Conservation (phyloP, 2,797 vertebrate species). For the Smutsia temminckii region DNA sequence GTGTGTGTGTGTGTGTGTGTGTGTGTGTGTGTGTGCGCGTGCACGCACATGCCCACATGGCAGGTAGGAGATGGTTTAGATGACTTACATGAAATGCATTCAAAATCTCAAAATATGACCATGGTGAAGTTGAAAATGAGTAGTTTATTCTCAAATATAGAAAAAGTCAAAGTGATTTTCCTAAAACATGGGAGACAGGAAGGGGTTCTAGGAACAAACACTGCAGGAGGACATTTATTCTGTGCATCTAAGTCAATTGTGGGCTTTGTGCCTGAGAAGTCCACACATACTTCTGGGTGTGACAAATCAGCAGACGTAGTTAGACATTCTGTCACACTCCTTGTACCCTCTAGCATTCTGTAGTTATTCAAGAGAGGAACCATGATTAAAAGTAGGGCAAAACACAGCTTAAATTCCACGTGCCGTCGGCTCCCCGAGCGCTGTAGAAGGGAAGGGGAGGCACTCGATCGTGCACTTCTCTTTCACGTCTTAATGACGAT, state of each 20-base stretch:
- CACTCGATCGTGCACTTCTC: not conserved
- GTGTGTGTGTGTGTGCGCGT: no score
- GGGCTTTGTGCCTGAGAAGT: rapidly evolving
- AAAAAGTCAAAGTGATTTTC: not conserved
- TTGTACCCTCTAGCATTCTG: not conserved
- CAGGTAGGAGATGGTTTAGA: not conserved
- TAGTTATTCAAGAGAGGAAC: not conserved
- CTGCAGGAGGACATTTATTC: not conserved
- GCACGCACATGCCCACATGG: no score
- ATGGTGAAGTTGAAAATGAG: not conserved
- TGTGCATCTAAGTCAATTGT: not conserved
- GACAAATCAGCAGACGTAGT: not conserved
- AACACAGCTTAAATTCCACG: not conserved
- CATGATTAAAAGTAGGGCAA: not conserved
- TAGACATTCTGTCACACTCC: not conserved
- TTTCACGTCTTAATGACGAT: constrained; percentile 56
- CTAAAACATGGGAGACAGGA: no score
- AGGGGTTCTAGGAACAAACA: not conserved
- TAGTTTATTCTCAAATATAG: not conserved
- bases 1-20: no score
- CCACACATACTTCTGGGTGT: no score
- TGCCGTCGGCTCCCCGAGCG: not conserved
- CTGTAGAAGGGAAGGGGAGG: not conserved
- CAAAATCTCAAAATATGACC: not conserved
- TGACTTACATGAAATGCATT: not conserved